A percentile compares a stretch with the other conserved stretches of the same genome.
These are phyloP conservation scores for Ypsolopha sequella DNA, from an alignment of 2,888 invertebrate genomes.

Conservation along the genomic window DNA sequence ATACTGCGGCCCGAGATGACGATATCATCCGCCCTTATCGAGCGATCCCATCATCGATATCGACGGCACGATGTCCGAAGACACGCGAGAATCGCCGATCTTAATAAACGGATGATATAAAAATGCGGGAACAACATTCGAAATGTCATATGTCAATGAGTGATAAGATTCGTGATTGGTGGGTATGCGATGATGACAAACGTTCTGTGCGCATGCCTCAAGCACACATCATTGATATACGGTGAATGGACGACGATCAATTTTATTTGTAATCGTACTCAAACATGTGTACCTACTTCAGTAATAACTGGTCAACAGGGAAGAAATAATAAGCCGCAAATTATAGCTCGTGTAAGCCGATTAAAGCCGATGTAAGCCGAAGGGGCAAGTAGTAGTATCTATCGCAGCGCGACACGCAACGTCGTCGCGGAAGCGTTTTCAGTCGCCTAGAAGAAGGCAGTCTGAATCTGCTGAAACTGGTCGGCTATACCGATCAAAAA, in stretches of 20 bases:
- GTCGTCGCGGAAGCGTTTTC: too few relatives aligned
- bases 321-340: too few relatives aligned
- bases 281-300: too few relatives aligned
- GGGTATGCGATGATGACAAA: background rate
- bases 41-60: conserved; percentile 44
- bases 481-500: too few relatives aligned
- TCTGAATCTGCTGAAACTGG: too few relatives aligned
- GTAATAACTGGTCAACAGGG: too few relatives aligned
- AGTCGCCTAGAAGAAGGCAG: too few relatives aligned
- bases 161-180: conserved; percentile 30
- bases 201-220: background rate
- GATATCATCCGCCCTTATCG: conserved; percentile 28
- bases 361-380: too few relatives aligned
- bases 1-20: conserved; percentile 13
- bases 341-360: too few relatives aligned
- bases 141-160: conserved; percentile 44
- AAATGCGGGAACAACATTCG: conserved; percentile 26
- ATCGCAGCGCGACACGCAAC: too few relatives aligned
- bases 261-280: background rate
- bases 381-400: too few relatives aligned
- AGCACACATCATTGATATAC: background rate
- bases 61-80: conserved; percentile 20
- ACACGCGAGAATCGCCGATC: conserved; percentile 22
- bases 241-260: background rate
- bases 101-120: conserved; percentile 37